A percentile compares a stretch with the other conserved stretches of the same genome.
phyloP scores from a whole-genome alignment of 1,140 invertebrate species.

The Drosophila yakuba region DNA sequence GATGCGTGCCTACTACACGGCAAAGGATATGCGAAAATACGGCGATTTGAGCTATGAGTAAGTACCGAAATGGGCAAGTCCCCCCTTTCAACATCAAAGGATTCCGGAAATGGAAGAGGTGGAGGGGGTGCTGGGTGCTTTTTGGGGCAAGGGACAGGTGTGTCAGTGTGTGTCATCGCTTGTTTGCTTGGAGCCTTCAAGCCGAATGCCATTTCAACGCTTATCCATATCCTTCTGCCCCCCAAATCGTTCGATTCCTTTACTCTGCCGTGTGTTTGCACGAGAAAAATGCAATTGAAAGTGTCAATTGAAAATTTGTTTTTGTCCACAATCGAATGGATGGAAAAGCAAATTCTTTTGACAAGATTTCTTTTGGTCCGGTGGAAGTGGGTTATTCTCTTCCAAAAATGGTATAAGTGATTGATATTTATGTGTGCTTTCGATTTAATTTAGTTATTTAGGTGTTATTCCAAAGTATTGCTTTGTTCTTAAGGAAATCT shows the following conservation, averaged over 20 bases:
- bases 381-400: background rate
- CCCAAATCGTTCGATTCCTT: constrained; percentile 4
- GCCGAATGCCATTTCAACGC: constrained; percentile 66
- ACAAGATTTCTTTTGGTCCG: constrained; percentile 5
- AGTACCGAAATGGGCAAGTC: constrained; percentile 40
- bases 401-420: background rate
- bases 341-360: constrained; percentile 2
- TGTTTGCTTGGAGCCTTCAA: constrained; percentile 59
- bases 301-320: constrained; percentile 61
- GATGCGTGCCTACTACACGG: constrained; percentile 75
- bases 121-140: background rate
- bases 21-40: constrained; percentile 76
- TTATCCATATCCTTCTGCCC: background rate
- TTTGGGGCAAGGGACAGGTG: constrained; percentile 12
- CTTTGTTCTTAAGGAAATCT: no score
- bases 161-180: constrained; percentile 38
- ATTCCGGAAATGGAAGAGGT: background rate
- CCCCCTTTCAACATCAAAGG: background rate
- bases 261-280: constrained; percentile 40
- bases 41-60: constrained; percentile 81
- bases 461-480: no score
- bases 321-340: constrained; percentile 43
- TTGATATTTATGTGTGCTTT: background rate
- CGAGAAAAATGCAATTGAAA: constrained; percentile 57
- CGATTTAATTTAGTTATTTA: no score